phyloP scores from a whole-genome alignment of 1,140 invertebrate genomes.

The Periplaneta americana region DNA sequence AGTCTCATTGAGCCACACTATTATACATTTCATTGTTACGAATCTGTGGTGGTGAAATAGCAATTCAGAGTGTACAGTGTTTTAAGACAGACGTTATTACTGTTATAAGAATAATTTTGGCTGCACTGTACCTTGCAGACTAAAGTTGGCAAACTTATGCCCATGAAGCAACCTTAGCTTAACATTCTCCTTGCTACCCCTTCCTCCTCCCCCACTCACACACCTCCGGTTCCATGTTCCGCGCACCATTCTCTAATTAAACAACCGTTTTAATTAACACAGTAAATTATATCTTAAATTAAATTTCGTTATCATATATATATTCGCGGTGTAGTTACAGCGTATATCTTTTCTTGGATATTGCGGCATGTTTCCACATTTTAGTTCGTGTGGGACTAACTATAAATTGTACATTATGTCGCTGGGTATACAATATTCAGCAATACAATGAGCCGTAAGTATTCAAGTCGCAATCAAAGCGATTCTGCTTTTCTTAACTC shows the following conservation, averaged over 20 bases:
- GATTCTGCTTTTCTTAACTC: no score
- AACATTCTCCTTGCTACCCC: neutral
- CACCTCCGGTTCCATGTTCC: conserved; percentile 28
- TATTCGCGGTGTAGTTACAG: conserved; percentile 4
- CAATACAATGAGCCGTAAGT: no score
- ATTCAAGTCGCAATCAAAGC: no score
- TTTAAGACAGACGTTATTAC: neutral
- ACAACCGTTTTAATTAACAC: conserved; percentile 40
- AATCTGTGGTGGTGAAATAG: no score
- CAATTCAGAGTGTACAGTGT: no score
- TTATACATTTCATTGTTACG: no score
- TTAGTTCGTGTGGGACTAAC: neutral
- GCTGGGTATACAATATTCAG: no score
- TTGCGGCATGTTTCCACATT: neutral
- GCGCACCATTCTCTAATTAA: conserved; percentile 35
- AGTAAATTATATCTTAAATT: conserved; percentile 37
- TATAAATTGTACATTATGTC: no score
- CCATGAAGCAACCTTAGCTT: conserved; percentile 2
- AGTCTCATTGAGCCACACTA: no score
- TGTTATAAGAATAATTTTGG: neutral
- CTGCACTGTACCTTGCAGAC: conserved; percentile 1
- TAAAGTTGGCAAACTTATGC: conserved; percentile 2
- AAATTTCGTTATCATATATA: conserved; percentile 29
- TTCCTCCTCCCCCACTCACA: neutral
- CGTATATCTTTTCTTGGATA: neutral